These are phyloP conservation scores for Bos javanicus DNA, from an alignment of 2,113 vertebrate genomes.

Conservation along the genomic window DNA sequence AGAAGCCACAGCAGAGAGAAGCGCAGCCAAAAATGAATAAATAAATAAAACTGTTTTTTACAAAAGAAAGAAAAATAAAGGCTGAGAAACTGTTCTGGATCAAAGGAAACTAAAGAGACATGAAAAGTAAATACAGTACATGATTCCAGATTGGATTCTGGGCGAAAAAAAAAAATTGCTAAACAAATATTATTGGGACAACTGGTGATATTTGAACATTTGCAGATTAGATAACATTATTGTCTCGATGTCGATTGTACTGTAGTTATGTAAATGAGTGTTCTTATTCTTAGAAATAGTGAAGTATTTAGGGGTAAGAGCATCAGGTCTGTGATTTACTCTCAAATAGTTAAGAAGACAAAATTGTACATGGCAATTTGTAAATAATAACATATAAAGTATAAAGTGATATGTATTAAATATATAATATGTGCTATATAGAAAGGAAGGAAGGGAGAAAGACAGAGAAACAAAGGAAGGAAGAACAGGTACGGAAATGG, in stretches of 20 bases:
- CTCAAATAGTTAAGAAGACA: neutral
- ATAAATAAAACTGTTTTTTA: neutral
- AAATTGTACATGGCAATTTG: neutral
- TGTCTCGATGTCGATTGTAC: neutral
- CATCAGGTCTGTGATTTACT: neutral
- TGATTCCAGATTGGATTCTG: neutral
- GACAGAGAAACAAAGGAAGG: neutral
- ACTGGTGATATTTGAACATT: neutral
- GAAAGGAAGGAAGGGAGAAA: neutral
- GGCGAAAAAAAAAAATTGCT: neutral
- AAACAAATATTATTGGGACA: neutral
- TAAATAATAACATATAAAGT: neutral
- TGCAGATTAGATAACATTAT: neutral
- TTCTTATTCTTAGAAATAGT: neutral
- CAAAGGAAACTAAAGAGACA: neutral
- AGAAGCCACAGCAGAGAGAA: neutral
- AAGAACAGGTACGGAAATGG: neutral
- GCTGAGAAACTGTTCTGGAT: neutral
- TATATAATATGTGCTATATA: neutral
- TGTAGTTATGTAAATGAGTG: neutral
- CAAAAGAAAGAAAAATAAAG: neutral
- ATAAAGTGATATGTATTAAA: neutral
- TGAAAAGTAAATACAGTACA: neutral
- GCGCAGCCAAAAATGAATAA: neutral
- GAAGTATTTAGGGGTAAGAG: neutral